Evolutionary conservation across 2,888 invertebrate genomes (phyloP), one percentile per base, ranked within the genome.

Genomic region (Lacanobia oleracea): DNA sequence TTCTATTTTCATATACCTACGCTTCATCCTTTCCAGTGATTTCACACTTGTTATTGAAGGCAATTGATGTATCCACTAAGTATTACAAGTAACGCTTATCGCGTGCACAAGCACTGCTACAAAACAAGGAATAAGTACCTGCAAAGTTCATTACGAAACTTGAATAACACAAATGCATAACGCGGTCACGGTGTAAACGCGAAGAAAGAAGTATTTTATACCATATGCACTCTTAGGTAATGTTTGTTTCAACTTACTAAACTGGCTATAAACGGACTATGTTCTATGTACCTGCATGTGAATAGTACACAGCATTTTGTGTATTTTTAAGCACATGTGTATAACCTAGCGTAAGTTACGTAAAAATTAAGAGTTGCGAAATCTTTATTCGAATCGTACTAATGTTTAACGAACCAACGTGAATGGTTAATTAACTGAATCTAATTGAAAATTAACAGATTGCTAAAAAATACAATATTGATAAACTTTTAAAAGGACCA

Each of bases 91-190:
- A 82, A 82, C 57, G 65, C 61, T 65, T 79, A 82, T 85, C 73
- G 83, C 78, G 83, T 87, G 80, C 75, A 77, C 79, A 81, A 78
- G 83, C 82, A 78, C 65, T 80, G 76, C 82, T 77, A 82, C 54
- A 82, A 84, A 88, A 85, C 82, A 83, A 87, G 85, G 84, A 83
- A 85, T 84, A 80, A 81, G 84, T 84, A 88, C 84, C 77, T 71
- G 67, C 50, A 77, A 86, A 85, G 83, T 81, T 80, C 75, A 81
- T 90, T 92, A 91, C 89, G 90, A 91, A 90, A 91, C 88, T 86
- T 83, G 86, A 87, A 90, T 89, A 91, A 91, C 86, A 86, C 81
- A 88, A 89, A 88, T 86, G 75, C 89, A 88, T 89, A 91, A 91
- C 90, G 89, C 85, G 85, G 88, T 90, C 88, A 90, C 89, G 87